A percentile compares a stretch with the other conserved stretches of the same genome.
Evolutionary conservation across 2,797 vertebrate species (phyloP).

Genomic region (Arctocebus calabarensis): DNA sequence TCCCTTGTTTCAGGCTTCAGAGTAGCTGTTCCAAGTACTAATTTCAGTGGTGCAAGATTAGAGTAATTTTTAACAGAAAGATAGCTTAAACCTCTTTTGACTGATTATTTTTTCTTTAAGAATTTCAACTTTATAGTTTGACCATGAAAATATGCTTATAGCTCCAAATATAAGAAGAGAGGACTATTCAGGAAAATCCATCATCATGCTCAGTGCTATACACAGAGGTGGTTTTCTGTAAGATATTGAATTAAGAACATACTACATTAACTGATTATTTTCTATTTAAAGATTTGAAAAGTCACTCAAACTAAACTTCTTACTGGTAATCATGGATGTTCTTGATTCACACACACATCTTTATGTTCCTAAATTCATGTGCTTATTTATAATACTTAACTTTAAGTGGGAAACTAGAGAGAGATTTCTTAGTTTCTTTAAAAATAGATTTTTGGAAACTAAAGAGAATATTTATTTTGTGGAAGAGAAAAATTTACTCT

Average conservation of each 20-base stretch:
- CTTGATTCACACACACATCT: slow-evolving; percentile 59
- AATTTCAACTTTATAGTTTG: background rate
- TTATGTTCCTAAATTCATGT: slow-evolving; percentile 50
- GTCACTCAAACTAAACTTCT: slow-evolving; percentile 16
- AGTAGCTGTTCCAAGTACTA: background rate
- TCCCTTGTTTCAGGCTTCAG: background rate
- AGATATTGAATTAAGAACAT: background rate
- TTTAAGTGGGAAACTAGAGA: slow-evolving; percentile 74
- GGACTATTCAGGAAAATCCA: background rate
- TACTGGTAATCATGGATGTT: slow-evolving; percentile 48
- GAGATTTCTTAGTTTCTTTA: slow-evolving; percentile 53
- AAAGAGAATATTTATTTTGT: slow-evolving; percentile 69
- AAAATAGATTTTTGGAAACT: slow-evolving; percentile 66
- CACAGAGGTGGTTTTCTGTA: background rate
- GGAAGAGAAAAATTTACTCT: slow-evolving; percentile 6
- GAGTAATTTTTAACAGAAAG: background rate
- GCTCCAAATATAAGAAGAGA: background rate
- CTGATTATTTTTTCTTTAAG: background rate
- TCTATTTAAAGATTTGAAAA: slow-evolving; percentile 48
- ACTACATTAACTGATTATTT: slow-evolving; percentile 14
- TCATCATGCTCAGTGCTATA: background rate
- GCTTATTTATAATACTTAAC: slow-evolving; percentile 68
- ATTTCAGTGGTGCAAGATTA: background rate
- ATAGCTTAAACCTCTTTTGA: background rate
- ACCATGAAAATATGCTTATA: background rate